Conservation (phyloP, 2,888 invertebrate genomes). For the Venusia cambrica region DNA sequence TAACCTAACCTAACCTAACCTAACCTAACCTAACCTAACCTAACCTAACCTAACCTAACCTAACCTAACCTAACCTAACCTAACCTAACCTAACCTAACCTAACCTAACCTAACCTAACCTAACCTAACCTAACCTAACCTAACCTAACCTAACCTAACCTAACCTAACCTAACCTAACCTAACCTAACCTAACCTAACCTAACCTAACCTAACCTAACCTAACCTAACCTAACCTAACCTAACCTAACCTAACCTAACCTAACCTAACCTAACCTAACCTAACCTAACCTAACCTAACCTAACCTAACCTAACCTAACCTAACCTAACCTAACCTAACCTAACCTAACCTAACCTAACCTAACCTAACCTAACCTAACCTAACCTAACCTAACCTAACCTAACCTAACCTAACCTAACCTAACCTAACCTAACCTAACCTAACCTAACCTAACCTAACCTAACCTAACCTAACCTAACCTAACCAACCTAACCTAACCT, state of each 20-base stretch:
- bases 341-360: constrained; percentile 10
- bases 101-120: constrained; percentile 3
- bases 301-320: constrained; percentile 2
- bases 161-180: constrained; percentile 11
- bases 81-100: constrained; percentile 5
- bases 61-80: constrained; percentile 7
- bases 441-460: constrained; percentile 11
- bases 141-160: constrained; percentile 11
- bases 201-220: constrained; percentile 11
- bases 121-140: constrained; percentile 10
- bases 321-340: constrained; percentile 10
- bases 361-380: constrained; percentile 11
- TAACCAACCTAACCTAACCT: constrained; percentile 11
- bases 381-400: constrained; percentile 11
- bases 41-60: constrained; percentile 6
- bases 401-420: constrained; percentile 11
- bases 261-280: constrained; percentile 11
- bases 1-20: constrained; percentile 7
- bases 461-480: constrained; percentile 11
- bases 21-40: constrained; percentile 6
- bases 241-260: constrained; percentile 10
- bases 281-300: constrained; percentile 7
- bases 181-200: constrained; percentile 11
- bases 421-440: constrained; percentile 10
- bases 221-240: constrained; percentile 11